Conservation (phyloP, 2,797 vertebrate genomes). For the Neomorphus geoffroyi region DNA sequence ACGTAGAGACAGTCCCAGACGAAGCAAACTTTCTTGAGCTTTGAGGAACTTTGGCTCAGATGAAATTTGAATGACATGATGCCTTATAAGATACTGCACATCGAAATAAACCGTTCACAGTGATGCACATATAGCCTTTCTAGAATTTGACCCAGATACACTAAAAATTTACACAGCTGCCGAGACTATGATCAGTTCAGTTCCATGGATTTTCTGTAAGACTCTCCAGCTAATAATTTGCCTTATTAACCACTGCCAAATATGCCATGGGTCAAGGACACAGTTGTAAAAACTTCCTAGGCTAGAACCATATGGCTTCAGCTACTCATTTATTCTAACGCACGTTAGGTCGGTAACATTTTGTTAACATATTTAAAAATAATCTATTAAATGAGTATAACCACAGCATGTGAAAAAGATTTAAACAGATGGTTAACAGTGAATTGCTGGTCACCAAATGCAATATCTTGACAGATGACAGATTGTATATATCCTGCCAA, state of each 20-base stretch:
- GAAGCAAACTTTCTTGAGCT: background rate
- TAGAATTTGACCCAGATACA: background rate
- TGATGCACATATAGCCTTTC: background rate
- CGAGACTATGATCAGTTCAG: background rate
- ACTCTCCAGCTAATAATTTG: background rate
- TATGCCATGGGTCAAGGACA: background rate
- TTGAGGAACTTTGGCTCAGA: background rate
- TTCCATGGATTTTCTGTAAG: background rate
- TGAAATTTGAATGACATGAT: background rate
- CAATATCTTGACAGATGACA: constrained; percentile 47
- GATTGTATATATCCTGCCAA: constrained; percentile 10
- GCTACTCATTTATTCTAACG: background rate
- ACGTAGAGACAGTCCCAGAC: background rate
- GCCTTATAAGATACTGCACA: background rate
- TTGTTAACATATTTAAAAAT: background rate
- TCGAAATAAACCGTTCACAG: background rate
- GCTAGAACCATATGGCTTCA: background rate
- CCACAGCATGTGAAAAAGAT: background rate
- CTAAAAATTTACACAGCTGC: background rate
- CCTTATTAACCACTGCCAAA: background rate
- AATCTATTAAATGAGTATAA: background rate
- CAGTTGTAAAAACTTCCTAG: background rate
- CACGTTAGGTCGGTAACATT: background rate
- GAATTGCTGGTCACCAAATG: constrained; percentile 19
- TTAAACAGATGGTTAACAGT: constrained; percentile 31